Conservation (phyloP, 2,888 invertebrate genomes). For the Parnassius glacialis region DNA sequence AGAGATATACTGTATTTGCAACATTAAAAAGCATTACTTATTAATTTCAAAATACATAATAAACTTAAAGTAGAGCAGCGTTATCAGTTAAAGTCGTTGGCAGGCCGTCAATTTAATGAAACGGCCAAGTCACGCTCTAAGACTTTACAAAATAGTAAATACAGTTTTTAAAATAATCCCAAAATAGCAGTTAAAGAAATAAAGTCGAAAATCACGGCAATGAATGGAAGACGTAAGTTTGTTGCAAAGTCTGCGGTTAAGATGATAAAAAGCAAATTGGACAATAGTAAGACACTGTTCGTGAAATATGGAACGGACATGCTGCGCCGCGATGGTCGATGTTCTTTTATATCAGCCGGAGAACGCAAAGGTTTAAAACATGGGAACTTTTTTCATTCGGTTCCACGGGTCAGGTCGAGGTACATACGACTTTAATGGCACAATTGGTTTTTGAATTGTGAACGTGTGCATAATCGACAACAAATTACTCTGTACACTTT, state of each 20-base stretch:
- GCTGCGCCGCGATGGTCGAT: conserved; percentile 10
- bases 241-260: conserved; percentile 23
- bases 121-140: conserved; percentile 27
- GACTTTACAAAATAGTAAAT: conserved; percentile 25
- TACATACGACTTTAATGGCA: too few relatives aligned
- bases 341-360: conserved; percentile 9
- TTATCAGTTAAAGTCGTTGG: conserved; percentile 16
- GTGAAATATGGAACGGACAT: conserved; percentile 32
- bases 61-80: conserved; percentile 7
- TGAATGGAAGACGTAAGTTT: conserved; percentile 13
- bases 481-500: too few relatives aligned
- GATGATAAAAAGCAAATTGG: conserved; percentile 21
- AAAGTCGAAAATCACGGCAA: not conserved
- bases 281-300: conserved; percentile 27
- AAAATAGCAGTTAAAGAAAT: conserved; percentile 1
- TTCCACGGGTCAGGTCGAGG: not conserved
- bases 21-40: not conserved
- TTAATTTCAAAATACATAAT: not conserved
- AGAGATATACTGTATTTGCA: not conserved
- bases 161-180: conserved; percentile 10
- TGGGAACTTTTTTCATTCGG: not conserved
- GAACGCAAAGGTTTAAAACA: conserved; percentile 3
- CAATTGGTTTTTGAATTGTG: too few relatives aligned
- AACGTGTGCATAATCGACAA: too few relatives aligned
- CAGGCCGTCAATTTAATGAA: conserved; percentile 25